phyloP scores from a whole-genome alignment of 2,888 invertebrate genomes.

The Lycocerus yunnanus region DNA sequence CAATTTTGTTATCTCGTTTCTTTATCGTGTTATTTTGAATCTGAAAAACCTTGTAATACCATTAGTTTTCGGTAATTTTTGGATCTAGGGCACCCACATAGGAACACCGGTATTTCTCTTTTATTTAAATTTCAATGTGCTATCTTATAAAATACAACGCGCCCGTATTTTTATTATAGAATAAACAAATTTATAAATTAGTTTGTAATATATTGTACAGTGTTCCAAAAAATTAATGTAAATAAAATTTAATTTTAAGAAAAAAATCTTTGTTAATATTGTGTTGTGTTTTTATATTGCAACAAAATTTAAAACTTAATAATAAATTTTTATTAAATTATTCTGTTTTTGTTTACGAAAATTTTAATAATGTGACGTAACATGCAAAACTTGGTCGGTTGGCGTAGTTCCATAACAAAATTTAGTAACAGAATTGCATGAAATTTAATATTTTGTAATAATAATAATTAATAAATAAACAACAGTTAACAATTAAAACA shows the following conservation, averaged over 20 bases:
- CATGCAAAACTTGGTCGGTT: neutral
- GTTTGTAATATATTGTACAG: constrained; percentile 29
- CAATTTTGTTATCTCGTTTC: neutral
- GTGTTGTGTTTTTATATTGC: constrained; percentile 56
- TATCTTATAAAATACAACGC: constrained; percentile 1
- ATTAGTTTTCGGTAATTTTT: neutral
- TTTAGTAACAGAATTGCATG: neutral
- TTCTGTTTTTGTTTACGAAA: constrained; percentile 2
- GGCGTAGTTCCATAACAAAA: neutral
- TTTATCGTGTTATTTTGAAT: neutral
- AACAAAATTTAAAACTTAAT: constrained; percentile 50
- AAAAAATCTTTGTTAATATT: constrained; percentile 53
- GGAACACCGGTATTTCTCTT: neutral
- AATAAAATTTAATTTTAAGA: constrained; percentile 35
- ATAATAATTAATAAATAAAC: neutral
- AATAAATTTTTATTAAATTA: constrained; percentile 36
- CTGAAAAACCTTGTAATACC: neutral
- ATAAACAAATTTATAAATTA: constrained; percentile 15
- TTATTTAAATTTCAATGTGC: neutral
- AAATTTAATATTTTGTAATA: neutral
- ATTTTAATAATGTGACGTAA: neutral
- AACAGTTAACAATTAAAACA: neutral
- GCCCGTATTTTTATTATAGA: constrained; percentile 23
- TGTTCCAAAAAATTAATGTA: constrained; percentile 32
- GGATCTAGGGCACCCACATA: neutral